Conservation (phyloP, 2,113 vertebrate genomes). For the Gila orcuttii region DNA sequence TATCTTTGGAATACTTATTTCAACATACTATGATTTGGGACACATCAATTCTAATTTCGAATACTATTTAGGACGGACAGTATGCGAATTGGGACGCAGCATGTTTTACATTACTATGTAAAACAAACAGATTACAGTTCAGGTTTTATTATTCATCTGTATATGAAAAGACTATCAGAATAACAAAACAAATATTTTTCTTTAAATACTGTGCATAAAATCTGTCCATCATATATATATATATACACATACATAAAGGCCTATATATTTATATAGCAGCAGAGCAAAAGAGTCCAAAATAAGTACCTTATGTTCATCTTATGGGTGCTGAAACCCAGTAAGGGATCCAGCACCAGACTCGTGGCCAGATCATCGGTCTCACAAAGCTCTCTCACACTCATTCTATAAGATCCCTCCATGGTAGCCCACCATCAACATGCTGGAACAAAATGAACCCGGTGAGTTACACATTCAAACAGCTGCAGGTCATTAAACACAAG, state of each 20-base stretch:
- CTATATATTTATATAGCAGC: background rate
- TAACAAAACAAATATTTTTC: background rate
- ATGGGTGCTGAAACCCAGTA: conserved; percentile 97
- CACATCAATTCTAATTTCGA: no score
- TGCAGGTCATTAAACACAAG: background rate
- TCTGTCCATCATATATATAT: no score
- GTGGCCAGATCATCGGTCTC: conserved; percentile 98
- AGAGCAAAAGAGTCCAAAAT: background rate
- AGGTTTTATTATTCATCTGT: no score
- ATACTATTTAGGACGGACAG: no score
- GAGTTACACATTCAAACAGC: conserved; percentile 7
- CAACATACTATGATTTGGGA: no score
- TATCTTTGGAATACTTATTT: no score
- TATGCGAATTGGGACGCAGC: no score
- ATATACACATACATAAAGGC: no score
- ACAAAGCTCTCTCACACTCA: conserved; percentile 99
- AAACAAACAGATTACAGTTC: background rate
- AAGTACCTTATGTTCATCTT: conserved; percentile 99
- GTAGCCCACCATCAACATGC: conserved; percentile 83
- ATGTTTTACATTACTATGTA: background rate
- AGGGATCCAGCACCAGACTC: conserved; percentile 96
- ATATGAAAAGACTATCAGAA: background rate
- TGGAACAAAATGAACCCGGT: conserved; percentile 54
- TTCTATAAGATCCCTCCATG: conserved; percentile 84
- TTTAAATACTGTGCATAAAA: background rate